A percentile compares a stretch with the other conserved stretches of the same genome.
These are phyloP conservation scores for Apodemus speciosus DNA, from an alignment of 2,113 vertebrate species.

Conservation along the genomic window DNA sequence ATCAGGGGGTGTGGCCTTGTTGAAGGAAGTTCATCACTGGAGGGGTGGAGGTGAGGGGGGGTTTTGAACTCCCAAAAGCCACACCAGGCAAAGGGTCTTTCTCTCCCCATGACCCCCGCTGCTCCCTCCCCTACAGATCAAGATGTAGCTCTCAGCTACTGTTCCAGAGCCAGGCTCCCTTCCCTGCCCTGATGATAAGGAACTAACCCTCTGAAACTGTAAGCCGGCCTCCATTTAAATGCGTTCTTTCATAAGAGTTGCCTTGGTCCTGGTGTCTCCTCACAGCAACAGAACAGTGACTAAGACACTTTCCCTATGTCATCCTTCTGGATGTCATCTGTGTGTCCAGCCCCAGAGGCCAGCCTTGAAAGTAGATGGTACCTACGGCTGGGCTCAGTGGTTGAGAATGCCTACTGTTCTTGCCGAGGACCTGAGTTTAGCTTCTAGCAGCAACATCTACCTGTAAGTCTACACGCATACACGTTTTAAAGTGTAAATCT, in stretches of 20 bases:
- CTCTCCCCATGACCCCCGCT: not conserved
- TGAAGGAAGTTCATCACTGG: not conserved
- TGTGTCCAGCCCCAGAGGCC: not conserved
- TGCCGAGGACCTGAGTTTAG: not conserved
- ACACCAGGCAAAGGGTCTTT: not conserved
- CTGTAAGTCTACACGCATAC: not conserved
- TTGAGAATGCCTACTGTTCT: not conserved
- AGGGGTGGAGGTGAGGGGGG: not conserved
- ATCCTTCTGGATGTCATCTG: not conserved
- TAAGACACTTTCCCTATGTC: not conserved
- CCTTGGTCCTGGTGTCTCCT: not conserved
- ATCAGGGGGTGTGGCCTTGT: not conserved
- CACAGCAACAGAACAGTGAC: not conserved
- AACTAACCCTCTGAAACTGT: not conserved
- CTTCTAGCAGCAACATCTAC: not conserved
- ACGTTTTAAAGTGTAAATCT: not conserved
- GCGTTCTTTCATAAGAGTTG: not conserved
- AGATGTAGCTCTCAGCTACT: not conserved
- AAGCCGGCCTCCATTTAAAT: not conserved
- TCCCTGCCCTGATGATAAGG: not conserved
- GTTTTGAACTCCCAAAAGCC: not conserved
- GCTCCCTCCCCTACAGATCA: not conserved
- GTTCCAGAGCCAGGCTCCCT: not conserved
- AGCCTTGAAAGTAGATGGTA: not conserved
- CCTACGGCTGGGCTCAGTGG: not conserved